Percentiles rank a stretch among this genome's conserved stretches.
These are phyloP conservation scores for Cistogaster globosa DNA, from an alignment of 2,888 invertebrate genomes.

Conservation along the genomic window DNA sequence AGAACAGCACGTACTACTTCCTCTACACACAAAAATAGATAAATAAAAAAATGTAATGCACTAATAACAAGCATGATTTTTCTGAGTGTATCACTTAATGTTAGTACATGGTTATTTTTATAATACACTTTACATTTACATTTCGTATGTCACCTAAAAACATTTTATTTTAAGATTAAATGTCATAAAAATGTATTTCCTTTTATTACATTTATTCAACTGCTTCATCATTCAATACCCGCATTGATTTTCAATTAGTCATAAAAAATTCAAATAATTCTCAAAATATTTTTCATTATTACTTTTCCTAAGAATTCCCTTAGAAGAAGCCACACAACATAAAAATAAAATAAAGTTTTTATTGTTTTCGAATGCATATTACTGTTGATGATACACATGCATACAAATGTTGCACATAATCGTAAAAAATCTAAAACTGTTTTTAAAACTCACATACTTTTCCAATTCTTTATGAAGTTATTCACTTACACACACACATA, in stretches of 20 bases:
- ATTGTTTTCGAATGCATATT: slow-evolving; percentile 37
- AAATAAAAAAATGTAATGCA: too few species aligned
- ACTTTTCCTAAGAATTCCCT: slow-evolving; percentile 34
- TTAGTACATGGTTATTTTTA: too few species aligned
- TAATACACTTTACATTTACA: too few species aligned
- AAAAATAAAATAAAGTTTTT: slow-evolving; percentile 21
- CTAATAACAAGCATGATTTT: too few species aligned
- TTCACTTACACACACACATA: background rate
- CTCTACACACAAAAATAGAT: background rate
- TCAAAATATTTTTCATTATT: background rate
- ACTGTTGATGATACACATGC: slow-evolving; percentile 32
- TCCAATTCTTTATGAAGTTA: background rate
- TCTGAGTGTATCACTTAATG: too few species aligned
- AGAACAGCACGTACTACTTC: background rate
- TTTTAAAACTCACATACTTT: slow-evolving; percentile 30
- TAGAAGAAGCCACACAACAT: background rate
- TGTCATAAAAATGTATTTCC: slow-evolving; percentile 23
- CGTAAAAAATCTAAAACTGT: slow-evolving; percentile 24
- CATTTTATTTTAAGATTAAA: slow-evolving; percentile 1
- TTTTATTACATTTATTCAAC: slow-evolving; percentile 18
- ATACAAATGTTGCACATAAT: slow-evolving; percentile 28
- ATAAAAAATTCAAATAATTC: slow-evolving; percentile 3
- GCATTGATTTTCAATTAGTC: slow-evolving; percentile 62
- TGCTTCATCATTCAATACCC: slow-evolving; percentile 21
- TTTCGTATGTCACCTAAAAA: background rate